Conservation (phyloP, 2,113 vertebrate species). For the Fregata magnificens region DNA sequence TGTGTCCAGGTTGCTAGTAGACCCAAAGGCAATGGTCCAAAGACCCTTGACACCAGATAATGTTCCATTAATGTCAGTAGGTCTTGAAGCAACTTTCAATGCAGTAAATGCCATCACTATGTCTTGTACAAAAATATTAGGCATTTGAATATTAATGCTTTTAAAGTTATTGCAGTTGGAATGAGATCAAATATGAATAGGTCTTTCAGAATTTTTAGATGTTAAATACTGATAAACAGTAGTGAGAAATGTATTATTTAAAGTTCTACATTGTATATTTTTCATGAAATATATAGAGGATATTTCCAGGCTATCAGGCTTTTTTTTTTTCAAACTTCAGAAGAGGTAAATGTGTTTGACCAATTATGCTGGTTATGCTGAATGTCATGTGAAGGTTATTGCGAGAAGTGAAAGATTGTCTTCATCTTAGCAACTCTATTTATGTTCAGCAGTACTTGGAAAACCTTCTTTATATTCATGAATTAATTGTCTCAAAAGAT, state of each 20-base stretch:
- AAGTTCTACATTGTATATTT: not conserved
- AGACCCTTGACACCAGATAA: not conserved
- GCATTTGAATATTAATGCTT: not conserved
- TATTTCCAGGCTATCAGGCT: not conserved
- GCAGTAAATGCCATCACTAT: not conserved
- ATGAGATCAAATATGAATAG: not conserved
- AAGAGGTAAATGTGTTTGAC: not conserved
- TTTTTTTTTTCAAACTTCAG: not conserved
- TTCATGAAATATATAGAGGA: not conserved
- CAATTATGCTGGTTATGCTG: not conserved
- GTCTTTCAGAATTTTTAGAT: not conserved
- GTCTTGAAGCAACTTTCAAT: not conserved
- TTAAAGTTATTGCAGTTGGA: not conserved
- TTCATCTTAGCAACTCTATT: not conserved
- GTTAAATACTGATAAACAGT: not conserved
- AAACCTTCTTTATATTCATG: not conserved
- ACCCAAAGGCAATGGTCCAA: not conserved
- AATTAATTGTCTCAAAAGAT: not conserved
- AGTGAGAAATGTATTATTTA: not conserved
- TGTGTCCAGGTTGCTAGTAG: not conserved
- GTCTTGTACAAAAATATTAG: not conserved
- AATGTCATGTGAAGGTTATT: not conserved
- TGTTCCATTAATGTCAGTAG: not conserved
- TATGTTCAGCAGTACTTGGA: not conserved
- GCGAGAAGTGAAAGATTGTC: not conserved